A percentile compares a stretch with the other conserved stretches of the same genome.
Evolutionary conservation across 1,140 invertebrate species (phyloP).

Genomic region (Cardiocondyla obscurior): DNA sequence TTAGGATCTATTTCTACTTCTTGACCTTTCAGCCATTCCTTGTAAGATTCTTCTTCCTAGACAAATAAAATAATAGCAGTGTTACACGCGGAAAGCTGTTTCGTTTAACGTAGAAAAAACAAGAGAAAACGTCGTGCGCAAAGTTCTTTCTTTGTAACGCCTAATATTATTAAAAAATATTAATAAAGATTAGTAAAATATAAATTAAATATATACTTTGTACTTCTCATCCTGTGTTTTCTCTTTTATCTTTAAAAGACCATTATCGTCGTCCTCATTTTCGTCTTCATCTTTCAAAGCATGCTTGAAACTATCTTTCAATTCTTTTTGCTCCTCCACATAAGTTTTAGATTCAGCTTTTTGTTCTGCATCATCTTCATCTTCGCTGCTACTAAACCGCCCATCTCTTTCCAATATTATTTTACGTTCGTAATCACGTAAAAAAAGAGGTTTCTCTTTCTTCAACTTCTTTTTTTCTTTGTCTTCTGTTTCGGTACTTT

Average conservation of each 20-base stretch:
- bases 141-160: too few relatives aligned
- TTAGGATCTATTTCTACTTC: conserved; percentile 87
- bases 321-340: conserved; percentile 88
- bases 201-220: conserved; percentile 67
- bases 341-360: conserved; percentile 81
- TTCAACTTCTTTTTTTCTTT: conserved; percentile 78
- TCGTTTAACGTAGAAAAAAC: too few relatives aligned
- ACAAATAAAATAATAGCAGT: conserved; percentile 27
- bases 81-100: too few relatives aligned
- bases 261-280: conserved; percentile 82
- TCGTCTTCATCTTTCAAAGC: conserved; percentile 83
- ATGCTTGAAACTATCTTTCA: conserved; percentile 88
- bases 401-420: conserved; percentile 89
- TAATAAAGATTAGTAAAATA: neutral
- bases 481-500: conserved; percentile 67
- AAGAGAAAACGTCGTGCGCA: too few relatives aligned
- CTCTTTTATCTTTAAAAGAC: conserved; percentile 84
- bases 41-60: conserved; percentile 88
- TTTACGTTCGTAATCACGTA: conserved; percentile 93
- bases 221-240: conserved; percentile 87
- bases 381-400: conserved; percentile 85
- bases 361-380: conserved; percentile 74
- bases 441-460: conserved; percentile 86
- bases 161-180: too few relatives aligned
- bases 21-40: conserved; percentile 93